Evolutionary conservation across 1,140 invertebrate genomes (phyloP).

Genomic region (Aphidius ervi): DNA sequence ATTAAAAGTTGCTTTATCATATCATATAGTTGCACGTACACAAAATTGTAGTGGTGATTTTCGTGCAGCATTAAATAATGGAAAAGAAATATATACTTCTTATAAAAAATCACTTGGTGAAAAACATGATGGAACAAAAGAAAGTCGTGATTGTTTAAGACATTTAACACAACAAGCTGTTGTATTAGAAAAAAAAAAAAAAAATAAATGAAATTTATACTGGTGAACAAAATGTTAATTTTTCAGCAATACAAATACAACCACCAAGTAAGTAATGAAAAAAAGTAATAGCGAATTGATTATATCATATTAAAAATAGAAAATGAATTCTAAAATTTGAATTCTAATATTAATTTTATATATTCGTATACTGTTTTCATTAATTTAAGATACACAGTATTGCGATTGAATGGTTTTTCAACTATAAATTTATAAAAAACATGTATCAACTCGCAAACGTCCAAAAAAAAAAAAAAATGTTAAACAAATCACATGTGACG

Average conservation of each 20-base stretch:
- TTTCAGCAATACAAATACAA: constrained; percentile 89
- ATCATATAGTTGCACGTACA: constrained; percentile 93
- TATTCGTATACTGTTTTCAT: too few species aligned
- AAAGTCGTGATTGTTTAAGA: constrained; percentile 92
- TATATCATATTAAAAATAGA: too few species aligned
- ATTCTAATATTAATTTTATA: too few species aligned
- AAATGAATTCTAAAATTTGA: too few species aligned
- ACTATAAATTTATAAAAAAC: too few species aligned
- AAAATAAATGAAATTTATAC: constrained; percentile 87
- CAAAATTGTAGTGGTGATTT: constrained; percentile 95
- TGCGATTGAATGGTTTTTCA: too few species aligned
- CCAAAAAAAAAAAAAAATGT: too few species aligned
- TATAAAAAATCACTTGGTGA: constrained; percentile 93
- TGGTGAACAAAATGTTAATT: constrained; percentile 63
- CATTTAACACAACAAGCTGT: constrained; percentile 96
- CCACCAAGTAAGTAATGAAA: constrained; percentile 91
- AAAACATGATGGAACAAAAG: constrained; percentile 93
- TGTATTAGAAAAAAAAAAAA: constrained; percentile 91
- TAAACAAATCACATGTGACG: too few species aligned
- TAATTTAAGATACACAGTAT: too few species aligned
- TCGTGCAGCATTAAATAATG: constrained; percentile 87
- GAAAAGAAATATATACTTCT: constrained; percentile 96
- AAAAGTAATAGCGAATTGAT: too few species aligned
- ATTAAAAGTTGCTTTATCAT: constrained; percentile 91
- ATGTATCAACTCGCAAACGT: too few species aligned